These are phyloP conservation scores for Archilochus colubris DNA, from an alignment of 2,113 vertebrate genomes.

Conservation along the genomic window DNA sequence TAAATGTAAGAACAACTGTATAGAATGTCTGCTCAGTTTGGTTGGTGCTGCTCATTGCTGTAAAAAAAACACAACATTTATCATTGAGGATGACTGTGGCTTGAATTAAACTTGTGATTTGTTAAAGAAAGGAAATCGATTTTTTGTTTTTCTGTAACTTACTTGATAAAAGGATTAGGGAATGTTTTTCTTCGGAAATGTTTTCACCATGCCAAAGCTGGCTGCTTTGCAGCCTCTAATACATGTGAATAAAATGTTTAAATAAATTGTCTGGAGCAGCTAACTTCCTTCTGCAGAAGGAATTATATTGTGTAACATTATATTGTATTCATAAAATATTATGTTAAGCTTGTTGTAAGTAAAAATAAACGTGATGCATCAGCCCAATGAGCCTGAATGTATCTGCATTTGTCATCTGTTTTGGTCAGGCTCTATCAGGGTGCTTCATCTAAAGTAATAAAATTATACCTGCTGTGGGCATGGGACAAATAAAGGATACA, in stretches of 20 bases:
- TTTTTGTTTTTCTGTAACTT: neutral
- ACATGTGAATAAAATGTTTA: neutral
- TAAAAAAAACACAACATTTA: neutral
- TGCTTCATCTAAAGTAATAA: neutral
- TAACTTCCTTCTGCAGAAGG: neutral
- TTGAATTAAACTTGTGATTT: neutral
- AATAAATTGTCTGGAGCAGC: neutral
- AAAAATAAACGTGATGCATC: neutral
- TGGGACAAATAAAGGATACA: neutral
- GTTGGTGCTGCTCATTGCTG: neutral
- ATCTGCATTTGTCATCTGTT: neutral
- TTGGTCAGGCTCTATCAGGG: neutral
- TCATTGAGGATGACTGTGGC: neutral
- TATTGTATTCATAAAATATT: neutral
- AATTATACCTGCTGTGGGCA: rapidly evolving
- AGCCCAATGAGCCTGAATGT: neutral
- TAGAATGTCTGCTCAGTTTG: neutral
- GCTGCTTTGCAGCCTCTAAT: neutral
- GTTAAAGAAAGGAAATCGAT: neutral
- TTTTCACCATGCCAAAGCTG: neutral
- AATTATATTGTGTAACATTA: too few relatives aligned
- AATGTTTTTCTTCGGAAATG: neutral
- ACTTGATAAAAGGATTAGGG: neutral
- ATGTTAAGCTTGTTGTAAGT: neutral
- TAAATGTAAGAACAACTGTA: neutral